Evolutionary conservation across 1,140 invertebrate genomes (phyloP), one percentile per base, ranked within the genome.

Genomic region (Patella vulgata): DNA sequence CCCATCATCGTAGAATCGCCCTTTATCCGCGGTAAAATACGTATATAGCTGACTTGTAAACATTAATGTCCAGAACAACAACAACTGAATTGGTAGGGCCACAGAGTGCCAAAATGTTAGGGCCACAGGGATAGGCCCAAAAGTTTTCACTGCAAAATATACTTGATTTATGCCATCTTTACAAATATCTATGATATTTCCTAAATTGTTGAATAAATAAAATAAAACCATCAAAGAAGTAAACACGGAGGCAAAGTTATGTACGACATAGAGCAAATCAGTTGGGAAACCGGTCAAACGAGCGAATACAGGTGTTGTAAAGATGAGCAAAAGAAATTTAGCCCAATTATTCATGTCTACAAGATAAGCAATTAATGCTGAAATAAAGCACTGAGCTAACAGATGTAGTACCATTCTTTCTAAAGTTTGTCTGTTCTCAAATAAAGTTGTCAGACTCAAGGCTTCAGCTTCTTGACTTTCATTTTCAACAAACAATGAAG

Each of bases 251-350:
- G 84, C 75, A 77, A 86, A 82, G 58, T 87, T 86, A 63, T 88
- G 86, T 40, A 86, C 77, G 8, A 83, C 66, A n/a, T 79, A 81
- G 31, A 87, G 73, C 36, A 83, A 75, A 14, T 81, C 70, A 1
- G 83, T 66, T 14, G 86, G 85, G 36, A 85, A 78, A 48, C 84
- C 81, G 46, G 79, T 76, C 25, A 87, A 66, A 44, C 86, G 71
- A 9, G 85, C 86, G 54, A 87, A 70, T 25, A 88, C 81, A 1
- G 87, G 87, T 17, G 86, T 65, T 5, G 83, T 79, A 75, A 86
- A 87, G 0, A 85, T 76, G 1, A 88, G 74, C 14, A 86, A 63
- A 21, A 81, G 65, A 47, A 79, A 74, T 46, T 77, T 73, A 12
- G 73, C 65, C 69, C 82, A 84, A 54, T 83, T 80, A 51, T 83